Evolutionary conservation across 92 coral and sea anemone genomes (phyloP), one percentile per base, ranked within the genome.

Genomic region (Porites divaricata): DNA sequence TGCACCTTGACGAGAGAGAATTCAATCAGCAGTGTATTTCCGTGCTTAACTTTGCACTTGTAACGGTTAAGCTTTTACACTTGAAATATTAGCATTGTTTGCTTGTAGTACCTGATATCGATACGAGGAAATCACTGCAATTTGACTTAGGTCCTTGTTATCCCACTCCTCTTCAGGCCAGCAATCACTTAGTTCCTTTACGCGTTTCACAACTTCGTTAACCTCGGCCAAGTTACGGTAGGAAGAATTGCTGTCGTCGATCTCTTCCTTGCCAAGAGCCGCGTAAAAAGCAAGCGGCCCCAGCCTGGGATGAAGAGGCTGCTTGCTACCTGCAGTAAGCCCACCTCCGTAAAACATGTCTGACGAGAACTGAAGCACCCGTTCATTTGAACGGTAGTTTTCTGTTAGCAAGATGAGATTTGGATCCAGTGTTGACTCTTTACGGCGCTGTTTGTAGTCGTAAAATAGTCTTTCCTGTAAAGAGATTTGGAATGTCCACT

Each of bases 141-240:
- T 63, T 51, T 81, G 78, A 20, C 25, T 75, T 6, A 72, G 89
- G 22, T 74, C 83, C 19, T 24, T 72, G 10, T 74, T 19, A 12
- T 89, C 92, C 92, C 92, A 89, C 54, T 58, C 45, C 45, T 35
- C 79, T 11, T 45, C 51, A 61, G 95, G 95, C 95, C 93, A 92
- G 58, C 50, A 76, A 24, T 64, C 57, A 15, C 57, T 13, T 8
- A 92, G 91, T 76, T 75, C 78, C 28, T 75, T 75, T 81, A 92
- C 93, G 24, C 87, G 64, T 61, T 71, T 67, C 2, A 78, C 88
- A 56, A 91, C 80, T 62, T 87, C 91, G 25, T 84, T 80, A 9
- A 89, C 91, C 71, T 92, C 95, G 9, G 91, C 89, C 45, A 81
- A 53, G 71, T 92, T 92, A 70, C 88, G 87, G 77, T 86, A 89